phyloP scores from a whole-genome alignment of 2,888 invertebrate genomes.

The Tetramorium bicarinatum region DNA sequence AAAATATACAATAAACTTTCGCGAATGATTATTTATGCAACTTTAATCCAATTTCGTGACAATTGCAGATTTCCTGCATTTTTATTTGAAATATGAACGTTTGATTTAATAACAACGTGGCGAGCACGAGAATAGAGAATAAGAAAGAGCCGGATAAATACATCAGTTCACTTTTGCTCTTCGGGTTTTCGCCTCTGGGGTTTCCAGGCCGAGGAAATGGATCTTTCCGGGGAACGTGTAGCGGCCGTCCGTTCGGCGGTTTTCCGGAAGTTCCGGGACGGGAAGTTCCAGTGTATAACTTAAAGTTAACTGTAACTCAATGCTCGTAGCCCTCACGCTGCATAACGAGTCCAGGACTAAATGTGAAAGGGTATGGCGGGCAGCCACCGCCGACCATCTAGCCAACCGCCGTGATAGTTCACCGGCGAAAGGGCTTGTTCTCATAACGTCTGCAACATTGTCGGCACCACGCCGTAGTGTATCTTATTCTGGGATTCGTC shows the following conservation, averaged over 20 bases:
- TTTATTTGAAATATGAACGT: neutral
- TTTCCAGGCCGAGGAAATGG: constrained; percentile 56
- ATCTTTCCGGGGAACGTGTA: constrained; percentile 45
- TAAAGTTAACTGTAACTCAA: constrained; percentile 76
- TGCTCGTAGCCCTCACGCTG: constrained; percentile 56
- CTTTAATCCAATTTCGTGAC: neutral
- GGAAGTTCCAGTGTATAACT: constrained; percentile 73
- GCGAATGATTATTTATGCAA: neutral
- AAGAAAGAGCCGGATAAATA: constrained; percentile 10
- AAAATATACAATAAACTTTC: neutral
- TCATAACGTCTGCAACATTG: constrained; percentile 58
- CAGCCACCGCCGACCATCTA: constrained; percentile 31
- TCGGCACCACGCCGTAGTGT: constrained; percentile 25
- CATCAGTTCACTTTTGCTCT: constrained; percentile 8
- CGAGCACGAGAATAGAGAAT: neutral
- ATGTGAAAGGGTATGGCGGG: constrained; percentile 62
- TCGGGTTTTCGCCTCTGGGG: constrained; percentile 32
- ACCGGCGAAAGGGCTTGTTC: constrained; percentile 52
- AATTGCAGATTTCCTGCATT: neutral
- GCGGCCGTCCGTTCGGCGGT: constrained; percentile 66
- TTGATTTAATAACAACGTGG: neutral
- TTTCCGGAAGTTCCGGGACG: constrained; percentile 75
- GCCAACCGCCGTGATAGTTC: constrained; percentile 43
- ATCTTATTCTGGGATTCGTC: constrained; percentile 51
- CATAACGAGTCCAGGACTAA: constrained; percentile 67